Conservation (phyloP, 1,140 invertebrate species). For the Zaprionus taronus region DNA sequence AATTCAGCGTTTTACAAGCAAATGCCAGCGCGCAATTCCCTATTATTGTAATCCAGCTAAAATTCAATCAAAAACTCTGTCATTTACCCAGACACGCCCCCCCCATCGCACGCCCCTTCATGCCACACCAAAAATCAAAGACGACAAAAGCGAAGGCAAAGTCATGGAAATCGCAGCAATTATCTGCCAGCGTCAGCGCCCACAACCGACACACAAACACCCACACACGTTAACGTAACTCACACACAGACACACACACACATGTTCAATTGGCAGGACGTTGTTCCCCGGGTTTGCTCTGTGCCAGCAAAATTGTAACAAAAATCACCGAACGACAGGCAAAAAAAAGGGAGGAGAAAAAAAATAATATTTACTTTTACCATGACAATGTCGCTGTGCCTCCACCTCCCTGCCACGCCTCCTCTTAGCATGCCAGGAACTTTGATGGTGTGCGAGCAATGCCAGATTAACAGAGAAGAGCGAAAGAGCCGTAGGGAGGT, state of each 20-base stretch:
- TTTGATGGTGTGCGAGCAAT: constrained; percentile 63
- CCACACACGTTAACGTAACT: not conserved
- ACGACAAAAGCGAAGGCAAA: constrained; percentile 51
- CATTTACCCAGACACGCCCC: not conserved
- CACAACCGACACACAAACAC: constrained; percentile 12
- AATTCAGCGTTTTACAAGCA: constrained; percentile 41
- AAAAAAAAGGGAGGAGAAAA: constrained; percentile 17
- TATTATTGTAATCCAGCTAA: constrained; percentile 69
- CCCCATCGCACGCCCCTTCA: not conserved
- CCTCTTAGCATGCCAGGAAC: constrained; percentile 27
- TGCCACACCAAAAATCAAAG: constrained; percentile 23
- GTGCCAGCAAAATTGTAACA: constrained; percentile 47
- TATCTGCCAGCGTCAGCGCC: constrained; percentile 49
- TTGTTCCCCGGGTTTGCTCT: constrained; percentile 9
- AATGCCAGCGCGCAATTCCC: constrained; percentile 36
- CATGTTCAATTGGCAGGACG: constrained; percentile 25
- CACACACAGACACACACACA: constrained; percentile 4
- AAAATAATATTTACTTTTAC: constrained; percentile 81
- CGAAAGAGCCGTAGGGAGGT: not conserved
- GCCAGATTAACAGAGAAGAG: constrained; percentile 47
- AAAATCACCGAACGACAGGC: constrained; percentile 41
- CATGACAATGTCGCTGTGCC: constrained; percentile 71
- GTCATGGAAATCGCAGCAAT: constrained; percentile 75
- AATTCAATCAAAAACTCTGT: constrained; percentile 68
- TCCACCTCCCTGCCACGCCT: constrained; percentile 1